phyloP scores from a whole-genome alignment of 2,888 invertebrate genomes.

The Diabrotica balteata region DNA sequence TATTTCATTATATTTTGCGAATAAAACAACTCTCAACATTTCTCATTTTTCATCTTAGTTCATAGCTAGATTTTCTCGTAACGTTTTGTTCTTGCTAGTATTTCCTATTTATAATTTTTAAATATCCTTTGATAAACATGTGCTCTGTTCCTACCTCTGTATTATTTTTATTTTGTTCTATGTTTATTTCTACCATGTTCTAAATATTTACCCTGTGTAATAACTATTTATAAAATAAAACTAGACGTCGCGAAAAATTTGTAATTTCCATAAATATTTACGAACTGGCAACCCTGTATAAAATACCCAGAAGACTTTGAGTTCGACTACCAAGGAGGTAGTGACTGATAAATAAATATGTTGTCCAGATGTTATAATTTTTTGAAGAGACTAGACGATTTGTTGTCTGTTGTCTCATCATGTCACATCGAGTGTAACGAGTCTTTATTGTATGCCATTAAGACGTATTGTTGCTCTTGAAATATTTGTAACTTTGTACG shows the following conservation, averaged over 20 bases:
- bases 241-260: background rate
- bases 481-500: background rate
- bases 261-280: background rate
- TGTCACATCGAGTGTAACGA: background rate
- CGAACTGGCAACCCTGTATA: conserved; percentile 5
- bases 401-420: conserved; percentile 28
- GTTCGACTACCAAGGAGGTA: conserved; percentile 18
- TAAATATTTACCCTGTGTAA: too few species aligned
- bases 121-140: too few species aligned
- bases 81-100: too few species aligned
- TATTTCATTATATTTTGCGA: too few species aligned
- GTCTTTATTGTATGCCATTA: background rate
- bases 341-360: conserved; percentile 34
- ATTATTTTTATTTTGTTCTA: too few species aligned
- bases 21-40: too few species aligned
- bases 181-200: background rate
- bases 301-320: conserved; percentile 22
- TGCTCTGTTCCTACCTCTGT: too few species aligned
- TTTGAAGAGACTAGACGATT: conserved; percentile 33
- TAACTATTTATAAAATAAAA: too few species aligned
- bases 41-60: too few species aligned
- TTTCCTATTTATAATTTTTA: too few species aligned
- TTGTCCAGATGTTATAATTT: conserved; percentile 40
- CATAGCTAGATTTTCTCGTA: too few species aligned
- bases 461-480: background rate